Evolutionary conservation across 2,113 vertebrate species (phyloP).

Genomic region (Ceuthmochares aereus): DNA sequence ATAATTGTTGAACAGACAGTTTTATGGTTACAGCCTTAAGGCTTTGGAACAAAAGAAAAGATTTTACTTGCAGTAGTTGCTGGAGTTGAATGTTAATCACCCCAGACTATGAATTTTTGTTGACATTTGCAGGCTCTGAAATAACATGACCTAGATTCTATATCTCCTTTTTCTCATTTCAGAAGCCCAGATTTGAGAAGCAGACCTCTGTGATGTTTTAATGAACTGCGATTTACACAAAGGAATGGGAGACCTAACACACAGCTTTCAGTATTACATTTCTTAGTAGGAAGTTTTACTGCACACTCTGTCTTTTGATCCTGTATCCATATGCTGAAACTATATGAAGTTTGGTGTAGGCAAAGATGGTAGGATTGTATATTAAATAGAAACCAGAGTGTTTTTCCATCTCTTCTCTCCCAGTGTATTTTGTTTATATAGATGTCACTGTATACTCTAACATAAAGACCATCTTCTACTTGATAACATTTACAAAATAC

Average conservation of each 20-base stretch:
- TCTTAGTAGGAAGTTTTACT: not conserved
- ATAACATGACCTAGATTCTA: not conserved
- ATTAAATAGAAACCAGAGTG: not conserved
- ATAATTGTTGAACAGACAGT: not conserved
- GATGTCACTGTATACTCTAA: not conserved
- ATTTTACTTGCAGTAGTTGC: not conserved
- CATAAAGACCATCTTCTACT: not conserved
- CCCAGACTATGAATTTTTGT: not conserved
- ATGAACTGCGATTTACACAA: not conserved
- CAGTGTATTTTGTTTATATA: not conserved
- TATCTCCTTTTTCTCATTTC: not conserved
- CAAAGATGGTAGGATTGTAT: not conserved
- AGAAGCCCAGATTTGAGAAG: not conserved
- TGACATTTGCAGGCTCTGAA: slow-evolving; percentile 29
- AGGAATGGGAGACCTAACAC: not conserved
- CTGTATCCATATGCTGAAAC: not conserved
- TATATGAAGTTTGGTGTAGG: not conserved
- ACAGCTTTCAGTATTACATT: not conserved
- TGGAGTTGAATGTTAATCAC: slow-evolving; percentile 22
- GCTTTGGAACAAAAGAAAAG: not conserved
- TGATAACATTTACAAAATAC: not conserved
- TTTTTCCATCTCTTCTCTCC: not conserved
- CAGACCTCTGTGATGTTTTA: not conserved
- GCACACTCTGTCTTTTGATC: not conserved
- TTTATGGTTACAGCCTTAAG: not conserved